Percentiles rank a stretch among this genome's conserved stretches.
phyloP scores from a whole-genome alignment of 2,797 vertebrate species.

The Protosalanx chinensis region DNA sequence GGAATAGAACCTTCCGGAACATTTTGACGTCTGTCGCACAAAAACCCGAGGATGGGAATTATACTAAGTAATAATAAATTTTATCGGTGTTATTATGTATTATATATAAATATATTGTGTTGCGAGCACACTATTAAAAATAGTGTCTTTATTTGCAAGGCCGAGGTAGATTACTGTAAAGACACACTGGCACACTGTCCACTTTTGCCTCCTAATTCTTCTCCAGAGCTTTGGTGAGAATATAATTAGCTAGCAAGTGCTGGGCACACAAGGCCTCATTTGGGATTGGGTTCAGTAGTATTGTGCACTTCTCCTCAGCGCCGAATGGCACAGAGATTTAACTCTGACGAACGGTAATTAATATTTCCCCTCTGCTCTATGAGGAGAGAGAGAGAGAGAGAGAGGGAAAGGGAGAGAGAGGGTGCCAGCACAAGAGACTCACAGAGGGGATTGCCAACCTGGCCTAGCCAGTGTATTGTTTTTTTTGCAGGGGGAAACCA shows the following conservation, averaged over 20 bases:
- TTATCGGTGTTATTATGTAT: no score
- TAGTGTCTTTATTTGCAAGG: background rate
- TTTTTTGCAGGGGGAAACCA: slow-evolving; percentile 45
- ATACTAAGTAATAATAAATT: no score
- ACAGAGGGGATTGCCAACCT: slow-evolving; percentile 52
- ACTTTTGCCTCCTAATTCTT: slow-evolving; percentile 46
- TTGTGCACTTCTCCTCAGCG: slow-evolving; percentile 46
- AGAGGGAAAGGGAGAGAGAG: slow-evolving; percentile 25
- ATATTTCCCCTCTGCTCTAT: slow-evolving; percentile 60
- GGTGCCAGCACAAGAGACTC: slow-evolving; percentile 34
- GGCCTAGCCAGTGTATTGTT: slow-evolving; percentile 46
- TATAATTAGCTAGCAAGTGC: slow-evolving; percentile 60
- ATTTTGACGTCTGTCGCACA: background rate
- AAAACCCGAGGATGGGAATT: background rate
- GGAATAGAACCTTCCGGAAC: no score
- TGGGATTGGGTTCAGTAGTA: slow-evolving; percentile 50
- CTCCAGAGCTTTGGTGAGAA: slow-evolving; percentile 58
- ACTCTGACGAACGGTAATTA: slow-evolving; percentile 70
- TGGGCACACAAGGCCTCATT: slow-evolving; percentile 54
- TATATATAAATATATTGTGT: no score
- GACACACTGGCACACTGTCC: slow-evolving; percentile 34
- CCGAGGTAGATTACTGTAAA: background rate
- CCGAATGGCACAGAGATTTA: slow-evolving; percentile 54
- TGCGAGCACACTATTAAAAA: no score
- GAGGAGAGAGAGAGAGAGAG: slow-evolving; percentile 30